Conservation (phyloP, 2,888 invertebrate genomes). For the Calameuta filiformis region DNA sequence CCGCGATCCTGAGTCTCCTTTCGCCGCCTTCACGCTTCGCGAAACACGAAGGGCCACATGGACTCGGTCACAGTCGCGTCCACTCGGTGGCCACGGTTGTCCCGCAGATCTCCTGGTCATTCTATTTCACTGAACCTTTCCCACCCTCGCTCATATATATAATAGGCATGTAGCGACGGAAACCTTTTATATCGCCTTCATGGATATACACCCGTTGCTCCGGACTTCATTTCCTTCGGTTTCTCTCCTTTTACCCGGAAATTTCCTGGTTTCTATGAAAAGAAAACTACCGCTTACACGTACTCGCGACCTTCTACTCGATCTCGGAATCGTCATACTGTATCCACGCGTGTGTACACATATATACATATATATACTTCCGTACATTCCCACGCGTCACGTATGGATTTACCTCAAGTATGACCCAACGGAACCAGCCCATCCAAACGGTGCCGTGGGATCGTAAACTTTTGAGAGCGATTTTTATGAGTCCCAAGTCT, state of each 20-base stretch:
- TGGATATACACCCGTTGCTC: neutral
- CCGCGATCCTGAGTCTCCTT: neutral
- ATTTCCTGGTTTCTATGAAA: neutral
- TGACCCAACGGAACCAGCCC: neutral
- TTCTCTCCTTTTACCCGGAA: neutral
- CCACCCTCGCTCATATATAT: neutral
- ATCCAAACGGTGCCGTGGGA: neutral
- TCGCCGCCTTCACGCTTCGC: neutral
- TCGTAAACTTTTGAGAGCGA: slow-evolving; percentile 5
- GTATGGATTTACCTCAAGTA: neutral
- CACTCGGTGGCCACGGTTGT: neutral
- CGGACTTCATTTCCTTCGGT: neutral
- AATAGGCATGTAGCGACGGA: neutral
- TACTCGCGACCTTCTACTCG: neutral
- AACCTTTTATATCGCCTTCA: neutral
- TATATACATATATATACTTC: neutral
- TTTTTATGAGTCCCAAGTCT: neutral
- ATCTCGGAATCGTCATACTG: neutral
- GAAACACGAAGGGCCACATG: neutral
- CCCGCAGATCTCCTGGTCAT: neutral
- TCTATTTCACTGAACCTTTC: neutral
- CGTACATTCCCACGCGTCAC: neutral
- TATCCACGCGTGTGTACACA: no score
- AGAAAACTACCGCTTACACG: neutral
- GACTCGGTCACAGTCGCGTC: neutral